Evolutionary conservation across 2,888 invertebrate genomes (phyloP).

Genomic region (Drosophila glabriapex): DNA sequence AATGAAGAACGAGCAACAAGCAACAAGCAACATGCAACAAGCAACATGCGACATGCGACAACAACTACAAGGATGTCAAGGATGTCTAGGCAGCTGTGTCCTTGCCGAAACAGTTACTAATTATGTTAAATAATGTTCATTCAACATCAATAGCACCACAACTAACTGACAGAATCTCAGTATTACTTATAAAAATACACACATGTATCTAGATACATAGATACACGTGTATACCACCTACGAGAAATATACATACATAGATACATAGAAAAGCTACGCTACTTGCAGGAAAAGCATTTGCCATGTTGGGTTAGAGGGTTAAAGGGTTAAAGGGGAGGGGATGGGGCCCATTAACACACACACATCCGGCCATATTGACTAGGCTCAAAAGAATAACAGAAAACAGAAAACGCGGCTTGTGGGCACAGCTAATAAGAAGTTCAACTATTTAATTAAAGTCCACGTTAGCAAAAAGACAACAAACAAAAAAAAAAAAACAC

Average conservation of each 20-base stretch:
- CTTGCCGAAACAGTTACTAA: slow-evolving; percentile 10
- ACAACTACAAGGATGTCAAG: background rate
- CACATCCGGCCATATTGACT: slow-evolving; percentile 25
- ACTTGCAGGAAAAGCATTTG: slow-evolving; percentile 52
- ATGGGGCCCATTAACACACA: slow-evolving; percentile 9
- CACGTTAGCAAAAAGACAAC: slow-evolving; percentile 27
- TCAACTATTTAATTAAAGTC: slow-evolving; percentile 1
- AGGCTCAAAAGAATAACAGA: slow-evolving; percentile 6
- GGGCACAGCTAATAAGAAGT: background rate
- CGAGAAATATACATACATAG: slow-evolving; percentile 3
- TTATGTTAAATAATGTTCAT: background rate
- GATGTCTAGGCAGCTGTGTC: background rate
- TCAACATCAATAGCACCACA: slow-evolving; percentile 38
- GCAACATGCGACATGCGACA: background rate
- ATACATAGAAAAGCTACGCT: slow-evolving; percentile 10
- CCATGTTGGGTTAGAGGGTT: slow-evolving; percentile 47
- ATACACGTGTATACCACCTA: slow-evolving; percentile 30
- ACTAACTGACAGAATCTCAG: slow-evolving; percentile 76
- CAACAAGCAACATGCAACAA: background rate
- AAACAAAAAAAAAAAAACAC: no score
- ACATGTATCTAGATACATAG: slow-evolving; percentile 20
- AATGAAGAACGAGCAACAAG: slow-evolving; percentile 1
- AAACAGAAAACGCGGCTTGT: background rate
- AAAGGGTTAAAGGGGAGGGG: background rate
- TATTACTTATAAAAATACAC: slow-evolving; percentile 62